A percentile compares a stretch with the other conserved stretches of the same genome.
Conservation (phyloP, 2,888 invertebrate genomes). For the Epinotia nisella region DNA sequence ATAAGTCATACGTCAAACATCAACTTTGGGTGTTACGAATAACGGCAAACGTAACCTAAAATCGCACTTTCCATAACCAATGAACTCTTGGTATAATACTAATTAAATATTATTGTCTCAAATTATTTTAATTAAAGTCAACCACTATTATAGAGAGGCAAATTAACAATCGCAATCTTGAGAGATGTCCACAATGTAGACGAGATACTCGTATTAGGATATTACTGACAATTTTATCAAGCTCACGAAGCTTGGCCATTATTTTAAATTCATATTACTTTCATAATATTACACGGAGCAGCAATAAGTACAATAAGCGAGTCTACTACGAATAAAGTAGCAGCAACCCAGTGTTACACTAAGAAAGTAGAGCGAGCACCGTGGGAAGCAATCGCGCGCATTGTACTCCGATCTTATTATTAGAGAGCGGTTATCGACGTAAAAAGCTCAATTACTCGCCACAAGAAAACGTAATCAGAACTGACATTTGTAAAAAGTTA, state of each 20-base stretch:
- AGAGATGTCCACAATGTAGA: not conserved
- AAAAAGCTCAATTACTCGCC: conserved; percentile 30
- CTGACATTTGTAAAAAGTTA: conserved; percentile 41
- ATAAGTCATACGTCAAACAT: no score
- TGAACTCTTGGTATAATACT: not conserved
- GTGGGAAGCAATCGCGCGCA: conserved; percentile 44
- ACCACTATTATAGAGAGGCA: not conserved
- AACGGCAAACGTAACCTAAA: not conserved
- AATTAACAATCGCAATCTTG: not conserved
- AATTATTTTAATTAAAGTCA: no score
- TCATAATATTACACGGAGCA: conserved; percentile 16
- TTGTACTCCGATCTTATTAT: conserved; percentile 41
- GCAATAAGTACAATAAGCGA: not conserved
- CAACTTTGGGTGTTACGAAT: not conserved
- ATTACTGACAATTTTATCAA: conserved; percentile 14
- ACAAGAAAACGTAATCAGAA: conserved; percentile 34
- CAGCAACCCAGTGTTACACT: conserved; percentile 42
- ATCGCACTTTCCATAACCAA: not conserved
- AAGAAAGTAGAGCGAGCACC: conserved; percentile 43
- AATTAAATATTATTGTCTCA: no score
- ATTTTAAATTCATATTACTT: conserved; percentile 1
- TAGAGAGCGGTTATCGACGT: conserved; percentile 39
- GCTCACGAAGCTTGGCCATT: not conserved
- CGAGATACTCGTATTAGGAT: no score
- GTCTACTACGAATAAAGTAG: conserved; percentile 36